phyloP scores from a whole-genome alignment of 92 coral and sea anemone genomes.

The Phenganax subtilis region DNA sequence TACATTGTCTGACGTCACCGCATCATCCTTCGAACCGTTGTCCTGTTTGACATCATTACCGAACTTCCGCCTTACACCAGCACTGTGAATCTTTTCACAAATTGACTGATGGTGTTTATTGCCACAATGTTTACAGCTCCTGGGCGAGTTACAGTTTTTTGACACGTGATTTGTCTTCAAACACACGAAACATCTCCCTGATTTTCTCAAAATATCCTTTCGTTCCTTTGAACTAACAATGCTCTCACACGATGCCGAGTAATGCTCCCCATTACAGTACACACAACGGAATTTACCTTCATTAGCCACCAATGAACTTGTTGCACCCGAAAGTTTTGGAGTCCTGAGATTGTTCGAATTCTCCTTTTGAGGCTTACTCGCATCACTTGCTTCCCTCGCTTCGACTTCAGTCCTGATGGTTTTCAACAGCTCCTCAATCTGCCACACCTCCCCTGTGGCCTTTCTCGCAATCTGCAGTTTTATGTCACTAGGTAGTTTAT shows the following conservation, averaged over 20 bases:
- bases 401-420: not conserved
- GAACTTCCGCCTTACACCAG: not conserved
- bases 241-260: slow-evolving; percentile 42
- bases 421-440: not conserved
- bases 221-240: slow-evolving; percentile 22
- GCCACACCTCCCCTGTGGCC: slow-evolving; percentile 21
- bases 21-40: not conserved
- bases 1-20: not conserved
- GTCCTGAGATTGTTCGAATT: not conserved
- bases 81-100: slow-evolving; percentile 4
- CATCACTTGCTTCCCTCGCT: slow-evolving; percentile 22
- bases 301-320: not conserved
- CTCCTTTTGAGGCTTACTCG: not conserved
- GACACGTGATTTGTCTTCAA: slow-evolving; percentile 24
- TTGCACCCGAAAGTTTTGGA: not conserved
- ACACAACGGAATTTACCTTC: not conserved
- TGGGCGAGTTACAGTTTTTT: slow-evolving; percentile 18
- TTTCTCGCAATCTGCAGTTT: slow-evolving; percentile 5
- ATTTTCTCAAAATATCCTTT: slow-evolving; percentile 18
- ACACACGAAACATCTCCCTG: slow-evolving; percentile 34
- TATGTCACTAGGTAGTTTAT: not conserved
- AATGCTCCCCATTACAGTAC: slow-evolving; percentile 28
- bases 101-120: slow-evolving; percentile 47
- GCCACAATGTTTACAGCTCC: slow-evolving; percentile 31
- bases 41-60: not conserved